Conservation (phyloP, 2,888 invertebrate genomes). For the Sepioteuthis lessoniana region DNA sequence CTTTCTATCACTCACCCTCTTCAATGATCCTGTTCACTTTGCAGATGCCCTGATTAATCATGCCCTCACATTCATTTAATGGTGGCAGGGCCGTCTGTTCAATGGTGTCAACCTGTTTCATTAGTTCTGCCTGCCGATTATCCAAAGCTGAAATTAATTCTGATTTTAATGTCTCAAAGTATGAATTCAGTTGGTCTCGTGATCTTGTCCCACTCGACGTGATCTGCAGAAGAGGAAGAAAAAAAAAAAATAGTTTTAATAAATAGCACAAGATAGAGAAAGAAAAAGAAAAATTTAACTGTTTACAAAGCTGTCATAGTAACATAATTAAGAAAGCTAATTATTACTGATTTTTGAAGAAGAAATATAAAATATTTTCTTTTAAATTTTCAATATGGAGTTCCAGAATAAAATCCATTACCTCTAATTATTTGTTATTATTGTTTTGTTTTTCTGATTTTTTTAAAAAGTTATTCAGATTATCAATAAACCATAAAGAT, state of each 20-base stretch:
- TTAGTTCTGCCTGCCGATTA: conserved; percentile 59
- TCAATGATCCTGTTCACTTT: conserved; percentile 66
- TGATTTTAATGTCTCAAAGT: conserved; percentile 64
- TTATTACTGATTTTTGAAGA: no score
- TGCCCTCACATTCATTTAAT: conserved; percentile 65
- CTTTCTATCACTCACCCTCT: conserved; percentile 61
- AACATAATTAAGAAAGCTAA: no score
- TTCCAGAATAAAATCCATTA: no score
- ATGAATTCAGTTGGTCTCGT: conserved; percentile 59
- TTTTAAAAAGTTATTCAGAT: no score
- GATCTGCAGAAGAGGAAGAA: conserved; percentile 56
- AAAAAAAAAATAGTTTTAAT: background rate
- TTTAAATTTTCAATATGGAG: no score
- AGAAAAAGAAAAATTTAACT: no score
- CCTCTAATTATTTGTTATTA: no score
- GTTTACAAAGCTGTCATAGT: no score
- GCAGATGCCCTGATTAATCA: conserved; percentile 64
- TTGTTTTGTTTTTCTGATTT: no score
- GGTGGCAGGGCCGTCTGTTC: conserved; percentile 64
- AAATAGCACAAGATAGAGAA: background rate
- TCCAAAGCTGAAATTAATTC: conserved; percentile 61
- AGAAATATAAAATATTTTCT: no score
- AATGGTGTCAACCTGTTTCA: conserved; percentile 62
- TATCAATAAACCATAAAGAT: no score
- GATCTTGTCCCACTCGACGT: conserved; percentile 62